Evolutionary conservation across 2,797 vertebrate genomes (phyloP).

Genomic region (Monodelphis domestica): DNA sequence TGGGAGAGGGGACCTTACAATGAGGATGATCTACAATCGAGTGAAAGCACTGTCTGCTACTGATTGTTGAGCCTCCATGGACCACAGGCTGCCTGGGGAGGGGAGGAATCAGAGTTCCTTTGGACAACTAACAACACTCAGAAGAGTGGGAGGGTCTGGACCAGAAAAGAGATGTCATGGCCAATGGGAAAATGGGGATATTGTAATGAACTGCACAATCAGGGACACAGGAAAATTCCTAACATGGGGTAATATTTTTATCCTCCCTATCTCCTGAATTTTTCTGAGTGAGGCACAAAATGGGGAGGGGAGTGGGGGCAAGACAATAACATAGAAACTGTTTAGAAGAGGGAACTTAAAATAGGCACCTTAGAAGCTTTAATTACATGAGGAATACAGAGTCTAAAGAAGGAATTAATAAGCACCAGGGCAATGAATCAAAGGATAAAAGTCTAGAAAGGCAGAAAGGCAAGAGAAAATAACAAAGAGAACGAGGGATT

Average conservation of each 20-base stretch:
- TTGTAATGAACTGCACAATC: background rate
- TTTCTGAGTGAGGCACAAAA: background rate
- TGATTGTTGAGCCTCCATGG: background rate
- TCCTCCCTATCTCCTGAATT: background rate
- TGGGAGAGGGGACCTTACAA: background rate
- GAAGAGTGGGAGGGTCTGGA: background rate
- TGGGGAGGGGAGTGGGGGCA: background rate
- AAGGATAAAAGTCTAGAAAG: background rate
- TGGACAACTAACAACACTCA: background rate
- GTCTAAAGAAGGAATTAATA: conserved; percentile 3
- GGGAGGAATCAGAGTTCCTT: background rate
- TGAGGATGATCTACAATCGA: background rate
- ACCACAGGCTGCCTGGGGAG: background rate
- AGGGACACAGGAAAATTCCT: background rate
- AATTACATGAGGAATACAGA: background rate
- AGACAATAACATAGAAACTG: background rate
- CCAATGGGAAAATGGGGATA: background rate
- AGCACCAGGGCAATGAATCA: background rate
- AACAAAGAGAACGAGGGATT: background rate
- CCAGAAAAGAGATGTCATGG: background rate
- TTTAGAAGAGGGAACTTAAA: background rate
- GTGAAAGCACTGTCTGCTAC: background rate
- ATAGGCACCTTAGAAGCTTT: background rate
- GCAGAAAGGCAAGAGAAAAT: background rate
- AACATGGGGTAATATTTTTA: background rate